Conservation (phyloP, 2,888 invertebrate genomes). For the Drosophila austrosaltans region DNA sequence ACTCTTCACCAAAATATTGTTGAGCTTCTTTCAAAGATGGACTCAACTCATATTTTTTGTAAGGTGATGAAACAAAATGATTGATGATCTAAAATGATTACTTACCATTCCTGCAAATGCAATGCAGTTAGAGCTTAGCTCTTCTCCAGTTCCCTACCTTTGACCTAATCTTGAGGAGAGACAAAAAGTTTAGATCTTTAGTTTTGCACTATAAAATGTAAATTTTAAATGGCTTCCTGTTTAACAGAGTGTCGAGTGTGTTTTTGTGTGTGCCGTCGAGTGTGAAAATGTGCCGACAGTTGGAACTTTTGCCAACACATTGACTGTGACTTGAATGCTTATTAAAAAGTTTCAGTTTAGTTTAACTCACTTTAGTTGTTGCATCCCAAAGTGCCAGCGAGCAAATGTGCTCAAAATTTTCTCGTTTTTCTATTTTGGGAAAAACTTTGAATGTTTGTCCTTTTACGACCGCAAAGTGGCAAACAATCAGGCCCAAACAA, state of each 20-base stretch:
- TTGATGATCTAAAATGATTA: no score
- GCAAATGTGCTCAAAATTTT: not conserved
- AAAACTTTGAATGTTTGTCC: slow-evolving; percentile 36
- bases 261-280: slow-evolving; percentile 6
- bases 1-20: no score
- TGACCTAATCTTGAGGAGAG: not conserved
- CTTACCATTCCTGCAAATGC: no score
- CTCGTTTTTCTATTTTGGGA: slow-evolving; percentile 6
- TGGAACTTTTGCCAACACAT: slow-evolving; percentile 12
- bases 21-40: no score
- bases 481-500: slow-evolving; percentile 21
- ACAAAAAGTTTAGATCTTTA: slow-evolving; percentile 9
- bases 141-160: no score
- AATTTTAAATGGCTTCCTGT: slow-evolving; percentile 29
- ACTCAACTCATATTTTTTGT: no score
- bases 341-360: slow-evolving; percentile 55
- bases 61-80: no score
- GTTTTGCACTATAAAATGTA: slow-evolving; percentile 14
- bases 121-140: no score
- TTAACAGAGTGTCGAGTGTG: slow-evolving; percentile 1
- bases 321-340: slow-evolving; percentile 42
- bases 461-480: slow-evolving; percentile 37
- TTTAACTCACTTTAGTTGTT: slow-evolving; percentile 18
- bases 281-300: slow-evolving; percentile 23
- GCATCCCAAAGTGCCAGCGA: not conserved